Base-by-base conservation (phyloP, 2,888 invertebrate species). In the Harpalus rubripes region DNA sequence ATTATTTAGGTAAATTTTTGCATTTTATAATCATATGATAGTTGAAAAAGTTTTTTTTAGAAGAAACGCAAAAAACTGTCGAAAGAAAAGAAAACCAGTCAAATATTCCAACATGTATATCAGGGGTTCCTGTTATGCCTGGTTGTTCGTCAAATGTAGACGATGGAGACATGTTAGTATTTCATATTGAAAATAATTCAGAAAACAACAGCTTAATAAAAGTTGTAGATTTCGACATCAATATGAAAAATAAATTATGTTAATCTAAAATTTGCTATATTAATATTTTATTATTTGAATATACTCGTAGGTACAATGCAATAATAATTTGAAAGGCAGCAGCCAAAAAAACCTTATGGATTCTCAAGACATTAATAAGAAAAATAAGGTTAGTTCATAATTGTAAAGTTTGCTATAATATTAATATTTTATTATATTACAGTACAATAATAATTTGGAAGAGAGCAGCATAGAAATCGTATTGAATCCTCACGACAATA, bases 321-420 rank as follows among this genome's bases (percentile, higher is more conserved):
- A 52, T 52, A 52, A 52, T 52, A 52, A 52, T 52, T 52, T 52
- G 52, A 5, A 52, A 52, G 52, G 52, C 52, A 5, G n/a, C n/a
- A 52, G 52, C n/a, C 52, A 52, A n/a, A n/a, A 52, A 52, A 52
- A 52, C 52, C n/a, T 52, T 52, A 5, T 52, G 52, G n/a, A 52
- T 52, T 52, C 10, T 52, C 52, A 52, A 5, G 52, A 52, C 52
- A 8, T 52, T 12, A 1, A 22, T 22, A 22, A 22, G 22, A 22
- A 22, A 22, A 22, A 52, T 2, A n/a, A 52, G 52, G 52, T 52
- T 52, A 52, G 52, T 52, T 12, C 1, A 52, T 52, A 52, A 52
- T 52, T 52, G 52, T 52, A 52, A n/a, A 52, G 52, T n/a, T n/a
- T n/a, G n/a, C n/a, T n/a, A n/a, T n/a, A n/a, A n/a, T n/a, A n/a